Evolutionary conservation across 2,797 vertebrate genomes (phyloP).

Genomic region (Sphaeramia orbicularis): DNA sequence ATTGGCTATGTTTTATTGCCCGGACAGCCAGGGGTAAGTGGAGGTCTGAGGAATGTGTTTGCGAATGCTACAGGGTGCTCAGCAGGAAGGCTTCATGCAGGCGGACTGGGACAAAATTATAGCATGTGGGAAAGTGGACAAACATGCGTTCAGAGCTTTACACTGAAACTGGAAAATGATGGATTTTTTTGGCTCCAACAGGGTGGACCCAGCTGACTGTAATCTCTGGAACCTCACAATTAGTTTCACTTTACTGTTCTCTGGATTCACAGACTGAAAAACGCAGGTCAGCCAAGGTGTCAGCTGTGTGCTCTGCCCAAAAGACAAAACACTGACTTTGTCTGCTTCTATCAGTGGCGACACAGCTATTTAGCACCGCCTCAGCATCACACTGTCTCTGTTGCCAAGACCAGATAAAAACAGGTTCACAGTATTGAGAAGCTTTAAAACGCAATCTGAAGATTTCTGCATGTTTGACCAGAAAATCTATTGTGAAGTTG

Average conservation of each 20-base stretch:
- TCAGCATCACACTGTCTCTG: background rate
- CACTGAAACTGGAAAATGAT: slow-evolving; percentile 46
- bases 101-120: slow-evolving; percentile 49
- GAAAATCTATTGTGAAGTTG: too few relatives aligned
- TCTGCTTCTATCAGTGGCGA: too few relatives aligned
- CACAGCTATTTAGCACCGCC: background rate
- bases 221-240: slow-evolving; percentile 64
- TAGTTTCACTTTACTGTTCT: slow-evolving; percentile 68
- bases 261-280: slow-evolving; percentile 61
- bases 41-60: slow-evolving; percentile 72
- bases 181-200: slow-evolving; percentile 46
- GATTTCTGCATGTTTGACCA: background rate
- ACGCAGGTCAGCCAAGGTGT: slow-evolving; percentile 4
- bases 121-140: slow-evolving; percentile 35
- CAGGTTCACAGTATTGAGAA: background rate
- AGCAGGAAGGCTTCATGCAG: slow-evolving; percentile 55
- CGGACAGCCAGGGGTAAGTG: slow-evolving; percentile 62
- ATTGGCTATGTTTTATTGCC: slow-evolving; percentile 74
- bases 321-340: slow-evolving; percentile 23
- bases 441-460: background rate
- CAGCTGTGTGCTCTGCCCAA: slow-evolving; percentile 14
- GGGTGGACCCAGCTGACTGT: slow-evolving; percentile 53
- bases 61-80: slow-evolving; percentile 63
- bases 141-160: slow-evolving; percentile 36
- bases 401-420: background rate